Base-by-base conservation (phyloP, 2,113 vertebrate genomes). In the Takifugu flavidus region DNA sequence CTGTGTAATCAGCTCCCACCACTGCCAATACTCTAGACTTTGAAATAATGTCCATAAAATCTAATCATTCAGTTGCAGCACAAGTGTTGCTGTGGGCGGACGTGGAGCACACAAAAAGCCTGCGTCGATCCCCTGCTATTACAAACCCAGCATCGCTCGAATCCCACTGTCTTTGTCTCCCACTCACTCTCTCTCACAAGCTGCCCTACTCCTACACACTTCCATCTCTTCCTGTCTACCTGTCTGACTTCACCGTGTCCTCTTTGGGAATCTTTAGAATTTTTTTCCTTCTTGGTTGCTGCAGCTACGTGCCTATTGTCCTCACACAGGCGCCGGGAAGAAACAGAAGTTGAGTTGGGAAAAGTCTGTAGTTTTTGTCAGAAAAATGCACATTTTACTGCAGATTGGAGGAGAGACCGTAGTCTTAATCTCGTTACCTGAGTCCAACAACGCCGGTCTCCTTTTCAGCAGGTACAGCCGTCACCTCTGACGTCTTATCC, bases 81-180 rank as follows among this genome's bases (percentile, higher is more conserved):
- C 28, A 70, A 59, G 70, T 67, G 67, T 72, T 54, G 59, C 44
- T 6, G 80, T 83, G 77, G 82, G 82, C 49, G 77, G 76, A 82
- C 69, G 45, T 77, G 49, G 58, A 65, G 59, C 62, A 34, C 54
- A 42, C 50, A 59, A 58, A 62, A 58, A 49, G 26, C 57, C 53
- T 58, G 62, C 44, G 20, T 20, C n/a, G 53, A 69, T 66, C 76
- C 52, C 12, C 70, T 67, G 65, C 70, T 42, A 52, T 75, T 57
- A 53, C 61, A 67, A 61, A 80, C 62, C 56, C 51, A 61, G 61
- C 71, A 54, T 69, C 56, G 53, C 65, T 56, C 71, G 72, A 67
- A 61, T 76, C 65, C 60, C 74, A 75, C 62, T 70, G 62, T 72
- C 59, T 82, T 44, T 6, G 62, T 66, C 58, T 74, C 81, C 74